Conservation (phyloP, 2,113 vertebrate species). For the Smithornis capensis region DNA sequence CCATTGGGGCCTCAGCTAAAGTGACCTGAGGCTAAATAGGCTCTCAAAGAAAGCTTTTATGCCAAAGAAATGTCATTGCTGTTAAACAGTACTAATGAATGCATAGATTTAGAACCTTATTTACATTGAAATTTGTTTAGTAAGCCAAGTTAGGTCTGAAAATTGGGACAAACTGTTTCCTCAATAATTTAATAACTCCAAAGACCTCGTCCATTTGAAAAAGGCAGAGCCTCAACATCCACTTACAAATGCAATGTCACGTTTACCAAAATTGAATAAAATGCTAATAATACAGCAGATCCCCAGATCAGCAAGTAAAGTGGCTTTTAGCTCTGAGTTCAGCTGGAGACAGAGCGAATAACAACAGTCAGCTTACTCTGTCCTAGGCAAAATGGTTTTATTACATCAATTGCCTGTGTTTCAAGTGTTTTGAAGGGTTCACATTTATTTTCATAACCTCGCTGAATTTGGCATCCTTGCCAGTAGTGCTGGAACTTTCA, state of each 20-base stretch:
- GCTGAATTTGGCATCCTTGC: constrained; percentile 51
- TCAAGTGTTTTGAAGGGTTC: constrained; percentile 57
- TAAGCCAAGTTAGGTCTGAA: constrained; percentile 62
- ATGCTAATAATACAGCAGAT: constrained; percentile 68
- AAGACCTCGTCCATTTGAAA: constrained; percentile 61
- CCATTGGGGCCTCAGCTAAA: constrained; percentile 24
- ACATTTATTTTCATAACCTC: constrained; percentile 64
- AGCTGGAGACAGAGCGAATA: constrained; percentile 60
- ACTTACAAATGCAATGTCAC: constrained; percentile 72
- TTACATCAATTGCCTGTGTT: constrained; percentile 48
- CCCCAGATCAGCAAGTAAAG: constrained; percentile 65
- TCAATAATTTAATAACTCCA: constrained; percentile 69
- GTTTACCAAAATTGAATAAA: constrained; percentile 70
- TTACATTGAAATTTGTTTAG: constrained; percentile 74
- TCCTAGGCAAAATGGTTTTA: constrained; percentile 64
- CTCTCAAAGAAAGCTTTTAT: constrained; percentile 58
- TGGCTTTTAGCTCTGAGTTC: constrained; percentile 71
- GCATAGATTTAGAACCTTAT: constrained; percentile 66
- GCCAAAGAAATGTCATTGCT: constrained; percentile 62
- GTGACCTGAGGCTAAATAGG: constrained; percentile 52
- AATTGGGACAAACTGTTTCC: constrained; percentile 67
- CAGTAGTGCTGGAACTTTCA: constrained; percentile 42
- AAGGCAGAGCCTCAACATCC: constrained; percentile 53
- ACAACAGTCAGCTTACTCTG: constrained; percentile 42
- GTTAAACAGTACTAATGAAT: constrained; percentile 64